Percentiles rank a stretch among this genome's conserved stretches.
phyloP scores from a whole-genome alignment of 2,888 invertebrate species.

The Bombylius major region DNA sequence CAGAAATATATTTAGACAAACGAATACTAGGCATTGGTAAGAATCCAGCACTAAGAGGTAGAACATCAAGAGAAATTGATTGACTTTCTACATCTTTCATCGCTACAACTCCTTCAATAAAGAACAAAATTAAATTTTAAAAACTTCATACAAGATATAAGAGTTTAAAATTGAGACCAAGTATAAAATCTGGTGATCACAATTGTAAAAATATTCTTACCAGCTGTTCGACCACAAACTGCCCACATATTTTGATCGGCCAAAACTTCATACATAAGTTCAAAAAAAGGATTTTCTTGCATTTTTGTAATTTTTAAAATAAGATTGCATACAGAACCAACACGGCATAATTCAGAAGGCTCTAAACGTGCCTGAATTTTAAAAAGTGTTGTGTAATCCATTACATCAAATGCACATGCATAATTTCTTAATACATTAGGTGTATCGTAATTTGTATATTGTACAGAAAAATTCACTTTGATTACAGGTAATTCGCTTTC shows the following conservation, averaged over 20 bases:
- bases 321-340: slow-evolving; percentile 76
- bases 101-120: slow-evolving; percentile 51
- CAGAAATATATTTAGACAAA: slow-evolving; percentile 80
- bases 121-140: neutral
- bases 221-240: slow-evolving; percentile 79
- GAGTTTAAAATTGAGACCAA: neutral
- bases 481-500: slow-evolving; percentile 45
- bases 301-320: slow-evolving; percentile 58
- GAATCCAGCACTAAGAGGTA: slow-evolving; percentile 85
- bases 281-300: slow-evolving; percentile 33
- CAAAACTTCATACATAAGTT: slow-evolving; percentile 84
- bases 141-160: too few species aligned
- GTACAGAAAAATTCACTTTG: slow-evolving; percentile 50
- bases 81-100: slow-evolving; percentile 56
- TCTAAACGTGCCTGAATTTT: slow-evolving; percentile 55
- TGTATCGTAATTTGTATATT: slow-evolving; percentile 39
- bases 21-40: slow-evolving; percentile 78
- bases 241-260: slow-evolving; percentile 92
- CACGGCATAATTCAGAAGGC: slow-evolving; percentile 76
- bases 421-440: slow-evolving; percentile 37
- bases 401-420: slow-evolving; percentile 63
- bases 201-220: slow-evolving; percentile 32
- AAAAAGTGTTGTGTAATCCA: slow-evolving; percentile 76
- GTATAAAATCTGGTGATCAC: neutral
- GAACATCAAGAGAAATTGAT: slow-evolving; percentile 71